Conservation (phyloP, 2,113 vertebrate genomes). For the Choloepus hoffmanni region DNA sequence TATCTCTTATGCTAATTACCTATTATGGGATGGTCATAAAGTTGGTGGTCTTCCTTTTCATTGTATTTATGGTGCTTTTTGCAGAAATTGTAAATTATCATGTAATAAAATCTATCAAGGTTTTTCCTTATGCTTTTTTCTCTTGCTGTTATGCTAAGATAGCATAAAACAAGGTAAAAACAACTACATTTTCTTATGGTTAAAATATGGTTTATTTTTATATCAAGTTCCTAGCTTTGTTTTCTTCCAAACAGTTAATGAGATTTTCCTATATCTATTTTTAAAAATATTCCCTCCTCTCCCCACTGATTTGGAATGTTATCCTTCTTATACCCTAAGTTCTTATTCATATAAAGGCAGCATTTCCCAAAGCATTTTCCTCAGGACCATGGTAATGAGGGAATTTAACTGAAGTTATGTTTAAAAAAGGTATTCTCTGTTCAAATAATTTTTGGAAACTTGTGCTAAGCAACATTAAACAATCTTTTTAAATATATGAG, state of each 20-base stretch:
- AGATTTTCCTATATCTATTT: background rate
- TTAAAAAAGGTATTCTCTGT: background rate
- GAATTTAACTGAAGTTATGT: background rate
- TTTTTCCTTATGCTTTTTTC: background rate
- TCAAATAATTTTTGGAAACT: background rate
- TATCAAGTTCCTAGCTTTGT: background rate
- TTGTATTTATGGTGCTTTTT: background rate
- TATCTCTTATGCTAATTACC: background rate
- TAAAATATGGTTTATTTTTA: background rate
- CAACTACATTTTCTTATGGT: background rate
- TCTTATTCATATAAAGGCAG: background rate
- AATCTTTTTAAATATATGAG: rapidly evolving
- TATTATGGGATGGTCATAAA: background rate
- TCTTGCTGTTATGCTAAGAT: background rate
- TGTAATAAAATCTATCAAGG: background rate
- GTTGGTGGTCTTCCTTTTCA: background rate
- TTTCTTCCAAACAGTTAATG: background rate
- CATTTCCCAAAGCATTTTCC: background rate
- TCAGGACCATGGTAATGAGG: background rate
- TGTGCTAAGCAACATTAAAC: rapidly evolving
- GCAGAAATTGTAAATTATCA: background rate
- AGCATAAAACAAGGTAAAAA: background rate
- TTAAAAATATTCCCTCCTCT: background rate
- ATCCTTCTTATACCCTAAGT: background rate
- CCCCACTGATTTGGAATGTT: no score